Evolutionary conservation across 1,140 invertebrate genomes (phyloP), one percentile per base, ranked within the genome.

Genomic region (Orchesella cincta): DNA sequence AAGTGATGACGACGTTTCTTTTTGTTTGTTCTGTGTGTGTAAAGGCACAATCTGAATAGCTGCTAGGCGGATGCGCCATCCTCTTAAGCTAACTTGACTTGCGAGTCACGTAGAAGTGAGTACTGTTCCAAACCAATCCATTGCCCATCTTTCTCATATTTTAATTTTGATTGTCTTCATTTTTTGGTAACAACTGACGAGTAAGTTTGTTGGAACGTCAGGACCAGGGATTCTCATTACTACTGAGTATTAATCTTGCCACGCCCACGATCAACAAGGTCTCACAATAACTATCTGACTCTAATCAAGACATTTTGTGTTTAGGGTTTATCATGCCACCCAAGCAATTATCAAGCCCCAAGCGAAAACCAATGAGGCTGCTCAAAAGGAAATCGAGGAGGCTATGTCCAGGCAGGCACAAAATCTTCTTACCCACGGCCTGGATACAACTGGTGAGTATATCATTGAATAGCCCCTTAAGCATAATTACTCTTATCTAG

Each of bases 351-450:
- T 91, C 0, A 98, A 97, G 84, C 96, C 96, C 1, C 94, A 95
- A 85, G 92, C 94, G 0, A 98, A 98, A 85, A 95, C 92, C 78
- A 96, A 97, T 85, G 95, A 98, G 85, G 94, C 94, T 3, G 94
- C 95, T 0, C 94, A 97, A 83, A 90, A 93, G 70, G 96, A 98
- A 87, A 97, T 98, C 64, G 96, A 98, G 84, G 96, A 98, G 85
- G 96, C 96, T 0, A 97, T 98, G 95, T 94, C 94, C 35, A 88
- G 96, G 79, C 78, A 77, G 46, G 79, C 79, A 29, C 77, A 78
- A 79, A 77, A 76, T 57, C 35, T 80, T 73, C 34, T 79, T 1
- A 74, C 79, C 8, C 80, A 79, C 77, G 77, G 78, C 29, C 51
- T 80, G 28, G 80, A 78, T 46, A 74, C 74, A 29, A 78, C 75